These are phyloP conservation scores for Pelobates cultripes DNA, from an alignment of 2,797 vertebrate genomes.

Conservation along the genomic window DNA sequence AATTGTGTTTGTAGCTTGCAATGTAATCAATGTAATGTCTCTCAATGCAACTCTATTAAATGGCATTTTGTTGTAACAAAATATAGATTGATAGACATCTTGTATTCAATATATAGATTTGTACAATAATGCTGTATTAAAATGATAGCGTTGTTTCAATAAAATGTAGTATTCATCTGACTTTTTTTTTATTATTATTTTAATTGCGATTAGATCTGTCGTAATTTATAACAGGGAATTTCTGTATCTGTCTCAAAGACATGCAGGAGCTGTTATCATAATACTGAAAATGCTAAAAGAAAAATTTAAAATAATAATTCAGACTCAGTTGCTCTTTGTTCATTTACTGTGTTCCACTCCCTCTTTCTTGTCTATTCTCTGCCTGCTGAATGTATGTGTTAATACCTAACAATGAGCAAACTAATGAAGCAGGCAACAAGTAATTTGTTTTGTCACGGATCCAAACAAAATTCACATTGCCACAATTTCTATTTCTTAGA, in stretches of 20 bases:
- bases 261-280: conserved; percentile 28
- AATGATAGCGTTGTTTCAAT: no score
- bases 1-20: no score
- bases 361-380: conserved; percentile 44
- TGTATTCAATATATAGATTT: no score
- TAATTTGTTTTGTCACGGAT: conserved; percentile 70
- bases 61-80: no score
- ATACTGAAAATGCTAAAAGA: conserved; percentile 57
- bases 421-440: conserved; percentile 65
- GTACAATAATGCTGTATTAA: no score
- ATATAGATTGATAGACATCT: no score
- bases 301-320: conserved; percentile 55
- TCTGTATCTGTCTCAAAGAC: conserved; percentile 1
- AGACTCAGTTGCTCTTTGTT: conserved; percentile 47
- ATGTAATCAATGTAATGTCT: no score
- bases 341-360: conserved; percentile 51
- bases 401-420: conserved; percentile 41
- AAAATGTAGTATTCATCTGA: no score
- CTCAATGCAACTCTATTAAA: no score
- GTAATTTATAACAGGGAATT: conserved; percentile 25
- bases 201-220: background rate
- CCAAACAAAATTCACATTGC: conserved; percentile 50
- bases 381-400: conserved; percentile 31
- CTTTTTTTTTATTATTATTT: no score
- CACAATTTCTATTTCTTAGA: conserved; percentile 35